Conservation (phyloP, 2,888 invertebrate genomes). For the Drosophila helvetica region DNA sequence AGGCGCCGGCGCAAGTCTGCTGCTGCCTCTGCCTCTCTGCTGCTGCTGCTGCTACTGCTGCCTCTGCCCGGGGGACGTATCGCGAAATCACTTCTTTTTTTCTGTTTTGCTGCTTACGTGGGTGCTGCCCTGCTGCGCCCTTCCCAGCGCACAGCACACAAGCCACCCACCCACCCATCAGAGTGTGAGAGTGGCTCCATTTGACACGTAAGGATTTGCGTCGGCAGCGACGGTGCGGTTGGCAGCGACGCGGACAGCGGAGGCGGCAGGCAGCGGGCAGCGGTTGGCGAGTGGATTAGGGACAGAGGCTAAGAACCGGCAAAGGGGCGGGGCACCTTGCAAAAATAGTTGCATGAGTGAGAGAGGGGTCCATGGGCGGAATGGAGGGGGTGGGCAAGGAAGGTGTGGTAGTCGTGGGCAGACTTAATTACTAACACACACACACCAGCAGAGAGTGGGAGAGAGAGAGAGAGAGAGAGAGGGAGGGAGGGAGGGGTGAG, state of each 20-base stretch:
- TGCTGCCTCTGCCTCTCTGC: constrained; percentile 16
- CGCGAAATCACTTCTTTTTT: constrained; percentile 76
- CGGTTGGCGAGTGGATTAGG: neutral
- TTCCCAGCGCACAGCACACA: constrained; percentile 22
- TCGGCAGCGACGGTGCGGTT: constrained; percentile 40
- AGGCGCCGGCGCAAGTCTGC: neutral
- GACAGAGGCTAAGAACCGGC: constrained; percentile 38
- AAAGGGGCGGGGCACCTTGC: constrained; percentile 59
- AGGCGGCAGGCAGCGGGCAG: constrained; percentile 21
- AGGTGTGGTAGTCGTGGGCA: constrained; percentile 36
- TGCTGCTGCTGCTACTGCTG: neutral
- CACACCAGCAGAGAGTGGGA: too few relatives aligned
- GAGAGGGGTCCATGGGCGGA: too few relatives aligned
- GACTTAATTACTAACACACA: constrained; percentile 49
- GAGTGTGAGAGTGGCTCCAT: constrained; percentile 47
- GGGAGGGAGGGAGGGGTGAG: neutral
- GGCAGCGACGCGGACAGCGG: too few relatives aligned
- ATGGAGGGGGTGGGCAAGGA: too few relatives aligned
- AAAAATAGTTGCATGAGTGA: constrained; percentile 70
- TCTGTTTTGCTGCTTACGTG: constrained; percentile 52
- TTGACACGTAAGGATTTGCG: constrained; percentile 77
- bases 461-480: neutral
- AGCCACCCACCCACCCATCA: neutral
- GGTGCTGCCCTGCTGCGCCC: neutral
- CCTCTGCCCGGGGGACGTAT: constrained; percentile 77